Evolutionary conservation across 2,888 invertebrate species (phyloP), one percentile per base, ranked within the genome.

Genomic region (Horisme vitalbata): DNA sequence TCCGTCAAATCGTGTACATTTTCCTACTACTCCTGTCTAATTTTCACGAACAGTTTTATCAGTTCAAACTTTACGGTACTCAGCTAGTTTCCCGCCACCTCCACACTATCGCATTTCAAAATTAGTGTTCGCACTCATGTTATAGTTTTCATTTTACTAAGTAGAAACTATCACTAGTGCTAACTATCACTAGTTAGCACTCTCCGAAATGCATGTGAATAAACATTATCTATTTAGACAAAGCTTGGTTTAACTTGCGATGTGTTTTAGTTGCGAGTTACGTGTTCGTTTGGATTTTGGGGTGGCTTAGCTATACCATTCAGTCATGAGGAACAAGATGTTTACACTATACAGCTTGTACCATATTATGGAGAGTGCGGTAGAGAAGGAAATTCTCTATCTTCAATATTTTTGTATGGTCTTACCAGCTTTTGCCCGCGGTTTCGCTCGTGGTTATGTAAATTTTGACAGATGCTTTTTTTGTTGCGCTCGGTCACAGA

Each of bases 71-170:
- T n/a, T n/a, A 8, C 18, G 18, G 18, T 18, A 1, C 18, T 6
- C 5, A 18, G 6, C 18, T 4, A 23, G n/a, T 4, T 8, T 20
- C 4, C 0, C n/a, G 23, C 23, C 9, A 23, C 30, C 30, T 34
- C 39, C 49, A n/a, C n/a, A n/a, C 54, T 45, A 45, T 28, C 53
- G 47, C 60, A 61, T 63, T 63, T 63, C 60, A 55, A 61, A 65
- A 69, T 71, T 66, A 68, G 63, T 55, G 65, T 57, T 61, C 57
- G 55, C 61, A 58, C 55, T 71, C 64, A 65, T 38, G 39, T 39
- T 75, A 79, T 74, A 72, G 75, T 76, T 80, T 79, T 77, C 74
- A 80, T 79, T 79, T 70, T 65, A 63, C 64, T 76, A 76, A 81
- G 78, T 78, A 75, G 45, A n/a, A n/a, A n/a, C n/a, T n/a, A n/a